A percentile compares a stretch with the other conserved stretches of the same genome.
Evolutionary conservation across 2,888 invertebrate genomes (phyloP).

Genomic region (Zelleria hepariella): DNA sequence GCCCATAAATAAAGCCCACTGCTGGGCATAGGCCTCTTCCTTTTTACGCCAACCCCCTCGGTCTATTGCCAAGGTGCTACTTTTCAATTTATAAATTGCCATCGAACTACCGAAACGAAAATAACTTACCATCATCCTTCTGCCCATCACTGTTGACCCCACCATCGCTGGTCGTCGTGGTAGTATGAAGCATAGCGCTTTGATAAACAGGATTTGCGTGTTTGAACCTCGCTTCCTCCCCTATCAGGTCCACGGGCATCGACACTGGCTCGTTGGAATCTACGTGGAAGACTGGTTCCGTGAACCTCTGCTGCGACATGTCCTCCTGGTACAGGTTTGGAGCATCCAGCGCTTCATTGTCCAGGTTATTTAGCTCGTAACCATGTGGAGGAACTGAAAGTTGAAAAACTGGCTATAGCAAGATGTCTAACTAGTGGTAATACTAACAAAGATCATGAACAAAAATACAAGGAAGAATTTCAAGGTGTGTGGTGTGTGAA

Average conservation of each 20-base stretch:
- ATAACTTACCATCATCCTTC: slow-evolving; percentile 52
- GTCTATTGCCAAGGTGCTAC: too few relatives aligned
- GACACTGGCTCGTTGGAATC: slow-evolving; percentile 61
- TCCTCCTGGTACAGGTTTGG: slow-evolving; percentile 70
- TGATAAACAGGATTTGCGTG: slow-evolving; percentile 83
- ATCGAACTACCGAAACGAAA: neutral
- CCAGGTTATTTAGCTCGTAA: slow-evolving; percentile 76
- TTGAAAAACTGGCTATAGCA: neutral
- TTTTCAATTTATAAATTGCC: too few relatives aligned
- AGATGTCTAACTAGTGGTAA: neutral
- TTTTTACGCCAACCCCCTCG: too few relatives aligned
- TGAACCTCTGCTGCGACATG: slow-evolving; percentile 40
- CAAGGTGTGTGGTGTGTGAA: neutral
- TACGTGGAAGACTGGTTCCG: slow-evolving; percentile 47
- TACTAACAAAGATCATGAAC: neutral
- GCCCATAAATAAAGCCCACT: too few relatives aligned
- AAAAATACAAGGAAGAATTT: neutral
- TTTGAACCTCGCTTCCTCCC: slow-evolving; percentile 72
- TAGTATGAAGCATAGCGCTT: slow-evolving; percentile 77
- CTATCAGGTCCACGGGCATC: slow-evolving; percentile 52
- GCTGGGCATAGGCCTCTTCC: too few relatives aligned
- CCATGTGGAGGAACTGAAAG: slow-evolving; percentile 74
- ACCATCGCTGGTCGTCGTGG: slow-evolving; percentile 51
- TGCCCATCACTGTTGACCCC: slow-evolving; percentile 36
- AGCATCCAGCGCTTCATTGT: slow-evolving; percentile 76